Percentiles rank a stretch among this genome's conserved stretches.
These are phyloP conservation scores for Dicranocentrus wangi DNA, from an alignment of 2,888 invertebrate genomes.

Conservation along the genomic window DNA sequence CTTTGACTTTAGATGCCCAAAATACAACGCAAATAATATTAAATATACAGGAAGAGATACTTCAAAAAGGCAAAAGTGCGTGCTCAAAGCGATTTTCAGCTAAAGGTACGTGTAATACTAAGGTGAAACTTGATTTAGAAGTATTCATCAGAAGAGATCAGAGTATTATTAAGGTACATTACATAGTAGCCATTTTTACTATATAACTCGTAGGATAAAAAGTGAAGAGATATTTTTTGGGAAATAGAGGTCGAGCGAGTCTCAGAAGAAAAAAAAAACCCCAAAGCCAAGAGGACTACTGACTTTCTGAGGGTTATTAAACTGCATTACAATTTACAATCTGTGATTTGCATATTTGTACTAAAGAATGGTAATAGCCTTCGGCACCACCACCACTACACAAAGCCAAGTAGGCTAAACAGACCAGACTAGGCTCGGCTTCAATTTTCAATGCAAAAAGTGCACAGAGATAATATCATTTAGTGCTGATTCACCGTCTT, in stretches of 20 bases:
- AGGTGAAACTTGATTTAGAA: slow-evolving; percentile 7
- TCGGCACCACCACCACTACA: slow-evolving; percentile 31
- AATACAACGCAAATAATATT: not conserved
- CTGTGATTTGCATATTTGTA: slow-evolving; percentile 41
- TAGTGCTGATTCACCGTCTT: slow-evolving; percentile 16
- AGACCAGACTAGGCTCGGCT: not conserved
- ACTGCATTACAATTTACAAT: slow-evolving; percentile 18
- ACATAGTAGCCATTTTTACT: too few relatives aligned
- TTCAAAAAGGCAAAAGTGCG: not conserved
- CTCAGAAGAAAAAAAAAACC: not conserved
- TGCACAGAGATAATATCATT: not conserved
- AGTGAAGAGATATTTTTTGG: slow-evolving; percentile 14
- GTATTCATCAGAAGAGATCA: too few relatives aligned
- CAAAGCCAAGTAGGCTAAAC: slow-evolving; percentile 8
- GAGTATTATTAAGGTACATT: too few relatives aligned
- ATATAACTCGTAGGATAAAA: too few relatives aligned
- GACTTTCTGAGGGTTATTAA: slow-evolving; percentile 40
- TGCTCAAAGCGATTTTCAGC: not conserved
- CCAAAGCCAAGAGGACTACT: not conserved
- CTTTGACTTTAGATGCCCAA: slow-evolving; percentile 16
- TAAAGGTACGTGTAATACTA: too few relatives aligned
- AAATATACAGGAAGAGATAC: not conserved
- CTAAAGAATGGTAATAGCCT: slow-evolving; percentile 39
- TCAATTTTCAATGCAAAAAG: slow-evolving; percentile 4
- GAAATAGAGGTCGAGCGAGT: slow-evolving; percentile 8